Evolutionary conservation across 2,797 vertebrate genomes (phyloP).

Genomic region (Vireo griseus): DNA sequence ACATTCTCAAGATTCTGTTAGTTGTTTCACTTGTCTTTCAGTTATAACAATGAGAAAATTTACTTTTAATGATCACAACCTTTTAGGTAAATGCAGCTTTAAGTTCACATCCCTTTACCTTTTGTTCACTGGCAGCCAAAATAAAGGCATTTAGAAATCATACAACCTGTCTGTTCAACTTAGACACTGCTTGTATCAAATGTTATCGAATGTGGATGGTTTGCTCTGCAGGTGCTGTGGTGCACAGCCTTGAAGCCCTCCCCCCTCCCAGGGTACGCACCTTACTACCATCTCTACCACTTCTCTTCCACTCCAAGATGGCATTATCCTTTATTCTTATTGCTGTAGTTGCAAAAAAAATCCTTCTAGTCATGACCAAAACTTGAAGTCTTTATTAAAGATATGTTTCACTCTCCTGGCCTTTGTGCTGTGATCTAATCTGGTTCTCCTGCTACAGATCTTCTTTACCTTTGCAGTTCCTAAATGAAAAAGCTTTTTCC

Average conservation of each 20-base stretch:
- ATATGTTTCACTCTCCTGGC: background rate
- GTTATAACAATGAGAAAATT: background rate
- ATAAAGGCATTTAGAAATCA: background rate
- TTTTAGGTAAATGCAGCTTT: background rate
- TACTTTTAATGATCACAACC: background rate
- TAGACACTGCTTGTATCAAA: background rate
- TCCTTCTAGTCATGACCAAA: background rate
- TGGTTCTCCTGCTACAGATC: background rate
- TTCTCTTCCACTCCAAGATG: background rate
- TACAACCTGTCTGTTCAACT: background rate
- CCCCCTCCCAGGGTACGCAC: rapidly evolving
- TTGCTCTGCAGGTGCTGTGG: background rate
- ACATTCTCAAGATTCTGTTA: background rate
- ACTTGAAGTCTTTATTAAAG: background rate
- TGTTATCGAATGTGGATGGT: background rate
- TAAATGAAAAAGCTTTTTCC: background rate
- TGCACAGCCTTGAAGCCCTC: background rate
- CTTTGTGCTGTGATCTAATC: background rate
- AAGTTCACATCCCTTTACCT: background rate
- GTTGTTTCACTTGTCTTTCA: background rate
- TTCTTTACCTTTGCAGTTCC: background rate
- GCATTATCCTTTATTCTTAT: background rate
- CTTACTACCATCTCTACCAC: background rate
- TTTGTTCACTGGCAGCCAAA: background rate
- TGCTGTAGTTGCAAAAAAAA: background rate